Base-by-base conservation (phyloP, 2,888 invertebrate genomes). In the Sarcophaga rosellei region DNA sequence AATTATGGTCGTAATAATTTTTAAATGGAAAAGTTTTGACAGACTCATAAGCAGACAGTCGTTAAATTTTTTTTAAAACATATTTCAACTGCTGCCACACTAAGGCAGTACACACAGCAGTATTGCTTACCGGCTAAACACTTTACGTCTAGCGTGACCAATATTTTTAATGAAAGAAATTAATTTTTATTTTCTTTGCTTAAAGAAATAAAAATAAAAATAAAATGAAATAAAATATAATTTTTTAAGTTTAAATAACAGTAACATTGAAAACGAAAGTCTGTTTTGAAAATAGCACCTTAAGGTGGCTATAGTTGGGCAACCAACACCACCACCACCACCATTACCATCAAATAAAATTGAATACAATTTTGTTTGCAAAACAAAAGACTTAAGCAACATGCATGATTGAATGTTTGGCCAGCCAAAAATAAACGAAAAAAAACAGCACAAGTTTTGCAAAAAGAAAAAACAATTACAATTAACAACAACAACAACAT, bases 201-300 rank as follows among this genome's bases (percentile, higher is more conserved):
- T 35, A 35, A 35, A 35, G 35, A 35, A n/a, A 72, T 23, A 72
- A n/a, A 72, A 25, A 59, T n/a, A 25, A 53, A 53, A 15, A 17
- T 15, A 5, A 53, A 53, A 53, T 17, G 15, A 6, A 25, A 35
- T 65, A 17, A 59, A 15, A 53, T 53, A 53, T n/a, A 45, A 45
- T 70, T 47, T 61, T 21, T 45, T 66, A 63, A 35, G n/a, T 78
- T 66, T 44, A 68, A 68, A 68, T 65, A 76, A 61, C 84, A 74
- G 70, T 79, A 84, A 81, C 81, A 84, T 86, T 86, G 86, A 84
- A 86, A 84, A 78, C 75, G 84, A 86, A 86, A 86, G 86, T 81
- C 78, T 59, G 65, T 70, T 35, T 86, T 66, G 25, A 72, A 83
- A 80, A 77, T 53, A 83, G 65, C 77, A 69, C 80, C 59, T 80